Conservation (phyloP, 64 coral and sea anemone genomes). For the Pocillopora verrucosa region DNA sequence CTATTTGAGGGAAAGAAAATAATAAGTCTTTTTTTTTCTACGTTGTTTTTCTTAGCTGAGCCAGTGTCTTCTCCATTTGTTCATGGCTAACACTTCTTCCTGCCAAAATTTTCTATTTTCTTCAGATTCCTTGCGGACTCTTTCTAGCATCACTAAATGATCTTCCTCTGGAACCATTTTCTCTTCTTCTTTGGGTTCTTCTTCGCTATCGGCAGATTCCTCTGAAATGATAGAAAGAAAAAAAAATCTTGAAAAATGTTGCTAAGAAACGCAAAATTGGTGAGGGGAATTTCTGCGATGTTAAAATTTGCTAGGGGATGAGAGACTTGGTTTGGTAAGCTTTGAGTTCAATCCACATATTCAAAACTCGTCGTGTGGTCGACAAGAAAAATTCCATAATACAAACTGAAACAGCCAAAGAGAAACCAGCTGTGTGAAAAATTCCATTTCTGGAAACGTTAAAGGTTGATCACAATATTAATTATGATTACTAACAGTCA, state of each 20-base stretch:
- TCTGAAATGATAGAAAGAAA: neutral
- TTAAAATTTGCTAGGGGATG: neutral
- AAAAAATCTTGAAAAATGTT: neutral
- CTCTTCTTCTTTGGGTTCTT: neutral
- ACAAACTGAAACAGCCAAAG: neutral
- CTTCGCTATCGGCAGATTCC: neutral
- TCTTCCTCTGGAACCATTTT: slow-evolving; percentile 21
- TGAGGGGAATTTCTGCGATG: neutral
- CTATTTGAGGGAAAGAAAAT: neutral
- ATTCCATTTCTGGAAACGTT: neutral
- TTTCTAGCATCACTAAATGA: slow-evolving; percentile 59
- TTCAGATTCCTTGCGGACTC: slow-evolving; percentile 41
- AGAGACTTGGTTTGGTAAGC: neutral
- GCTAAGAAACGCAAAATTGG: neutral
- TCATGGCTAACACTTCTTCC: slow-evolving; percentile 70
- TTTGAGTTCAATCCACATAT: too few relatives aligned
- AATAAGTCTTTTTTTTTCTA: neutral
- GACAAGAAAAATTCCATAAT: neutral
- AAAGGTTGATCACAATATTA: neutral
- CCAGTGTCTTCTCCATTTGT: slow-evolving; percentile 87
- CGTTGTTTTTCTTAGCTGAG: neutral
- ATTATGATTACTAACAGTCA: neutral
- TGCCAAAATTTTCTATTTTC: slow-evolving; percentile 74
- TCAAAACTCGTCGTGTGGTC: neutral
- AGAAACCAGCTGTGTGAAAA: neutral